Conservation (phyloP, 2,797 vertebrate species). For the Microctenopoma stevenorrisi region DNA sequence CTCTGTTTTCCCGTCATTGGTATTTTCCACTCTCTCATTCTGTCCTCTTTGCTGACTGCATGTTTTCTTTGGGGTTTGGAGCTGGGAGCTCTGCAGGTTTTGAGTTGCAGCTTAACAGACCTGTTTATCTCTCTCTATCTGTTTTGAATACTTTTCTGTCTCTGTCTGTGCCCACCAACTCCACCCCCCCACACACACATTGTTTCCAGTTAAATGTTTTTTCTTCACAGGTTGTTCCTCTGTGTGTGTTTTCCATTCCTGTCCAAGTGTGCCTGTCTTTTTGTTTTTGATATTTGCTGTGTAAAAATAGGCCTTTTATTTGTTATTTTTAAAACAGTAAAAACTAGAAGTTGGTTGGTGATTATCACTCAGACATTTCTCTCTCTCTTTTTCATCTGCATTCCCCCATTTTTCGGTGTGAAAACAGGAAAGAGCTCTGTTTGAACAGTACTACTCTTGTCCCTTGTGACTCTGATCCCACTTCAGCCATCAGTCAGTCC, state of each 20-base stretch:
- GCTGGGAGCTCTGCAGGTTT: constrained; percentile 58
- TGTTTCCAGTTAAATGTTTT: constrained; percentile 34
- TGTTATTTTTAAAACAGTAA: not conserved
- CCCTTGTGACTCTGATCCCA: constrained; percentile 67
- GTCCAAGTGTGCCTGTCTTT: constrained; percentile 1
- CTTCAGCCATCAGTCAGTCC: constrained; percentile 55
- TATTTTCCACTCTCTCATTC: constrained; percentile 83
- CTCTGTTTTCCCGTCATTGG: constrained; percentile 65
- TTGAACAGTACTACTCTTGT: constrained; percentile 77
- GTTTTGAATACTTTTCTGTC: constrained; percentile 20
- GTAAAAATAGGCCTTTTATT: not conserved
- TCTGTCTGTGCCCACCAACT: constrained; percentile 23
- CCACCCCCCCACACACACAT: constrained; percentile 13
- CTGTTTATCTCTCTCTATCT: constrained; percentile 51
- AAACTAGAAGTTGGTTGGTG: not conserved
- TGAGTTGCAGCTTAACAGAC: constrained; percentile 53
- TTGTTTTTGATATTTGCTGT: not conserved
- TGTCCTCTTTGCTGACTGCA: constrained; percentile 79
- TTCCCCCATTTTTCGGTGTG: constrained; percentile 61
- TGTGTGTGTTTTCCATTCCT: constrained; percentile 6
- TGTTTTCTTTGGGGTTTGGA: constrained; percentile 76
- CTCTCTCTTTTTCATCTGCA: constrained; percentile 23
- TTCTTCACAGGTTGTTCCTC: constrained; percentile 21
- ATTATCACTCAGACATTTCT: constrained; percentile 29
- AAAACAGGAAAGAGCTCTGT: constrained; percentile 73